phyloP scores from a whole-genome alignment of 2,113 vertebrate species.

The Ivindomyrus marchei region DNA sequence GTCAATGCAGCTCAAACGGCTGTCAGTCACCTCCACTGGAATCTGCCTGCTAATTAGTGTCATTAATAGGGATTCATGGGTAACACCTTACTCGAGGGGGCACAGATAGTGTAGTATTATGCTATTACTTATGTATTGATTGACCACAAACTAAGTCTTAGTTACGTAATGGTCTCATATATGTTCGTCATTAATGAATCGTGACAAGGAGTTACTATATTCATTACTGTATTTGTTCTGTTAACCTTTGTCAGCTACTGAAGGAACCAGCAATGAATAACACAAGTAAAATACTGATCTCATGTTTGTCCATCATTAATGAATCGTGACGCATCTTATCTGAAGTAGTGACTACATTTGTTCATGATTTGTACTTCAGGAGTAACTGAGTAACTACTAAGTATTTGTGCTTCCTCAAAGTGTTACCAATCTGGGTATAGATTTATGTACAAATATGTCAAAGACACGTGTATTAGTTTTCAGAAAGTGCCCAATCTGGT shows the following conservation, averaged over 20 bases:
- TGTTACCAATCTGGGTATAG: neutral
- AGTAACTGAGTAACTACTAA: neutral
- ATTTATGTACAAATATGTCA: neutral
- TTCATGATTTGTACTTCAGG: neutral
- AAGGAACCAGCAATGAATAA: neutral
- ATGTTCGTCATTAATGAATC: neutral
- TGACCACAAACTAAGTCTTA: neutral
- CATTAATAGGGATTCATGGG: neutral
- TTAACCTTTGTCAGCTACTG: neutral
- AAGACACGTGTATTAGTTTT: conserved; percentile 32
- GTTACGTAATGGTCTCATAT: neutral
- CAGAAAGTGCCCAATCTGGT: conserved; percentile 38
- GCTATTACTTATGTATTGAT: neutral
- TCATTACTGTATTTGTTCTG: neutral
- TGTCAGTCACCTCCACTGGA: neutral
- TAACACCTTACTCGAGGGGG: no score
- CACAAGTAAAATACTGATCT: neutral
- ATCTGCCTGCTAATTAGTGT: neutral
- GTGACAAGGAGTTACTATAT: no score
- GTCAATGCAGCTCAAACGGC: neutral
- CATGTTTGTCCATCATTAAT: neutral
- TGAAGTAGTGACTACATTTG: neutral
- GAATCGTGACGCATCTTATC: neutral
- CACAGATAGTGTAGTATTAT: no score
- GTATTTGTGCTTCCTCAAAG: neutral